A percentile compares a stretch with the other conserved stretches of the same genome.
Evolutionary conservation across 2,113 vertebrate species (phyloP).

Genomic region (Turdus rufiventris): DNA sequence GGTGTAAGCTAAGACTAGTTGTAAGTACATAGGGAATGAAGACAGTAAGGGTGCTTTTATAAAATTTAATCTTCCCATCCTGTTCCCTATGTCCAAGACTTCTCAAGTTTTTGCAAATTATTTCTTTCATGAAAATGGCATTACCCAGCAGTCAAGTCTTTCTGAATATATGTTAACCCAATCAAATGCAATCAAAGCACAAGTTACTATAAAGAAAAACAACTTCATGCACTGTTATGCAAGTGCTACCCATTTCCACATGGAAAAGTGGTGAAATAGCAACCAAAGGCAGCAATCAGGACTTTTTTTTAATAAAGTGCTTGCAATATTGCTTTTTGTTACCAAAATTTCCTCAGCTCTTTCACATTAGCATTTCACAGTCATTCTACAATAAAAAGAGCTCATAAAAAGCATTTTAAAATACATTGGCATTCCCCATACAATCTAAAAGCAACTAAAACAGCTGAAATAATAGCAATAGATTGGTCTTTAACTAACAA

Average conservation of each 20-base stretch:
- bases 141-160: not conserved
- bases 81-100: not conserved
- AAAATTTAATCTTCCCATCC: not conserved
- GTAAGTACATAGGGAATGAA: not conserved
- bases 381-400: not conserved
- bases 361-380: not conserved
- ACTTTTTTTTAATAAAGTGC: not conserved
- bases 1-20: not conserved
- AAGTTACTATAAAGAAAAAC: not conserved
- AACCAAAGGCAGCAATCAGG: not conserved
- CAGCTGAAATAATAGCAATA: not conserved
- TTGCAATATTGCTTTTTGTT: not conserved
- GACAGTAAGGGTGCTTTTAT: not conserved
- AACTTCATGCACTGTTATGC: not conserved
- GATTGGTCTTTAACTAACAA: not conserved
- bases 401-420: not conserved
- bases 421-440: not conserved
- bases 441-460: not conserved
- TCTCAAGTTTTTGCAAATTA: not conserved
- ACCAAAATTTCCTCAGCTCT: not conserved
- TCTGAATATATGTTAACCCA: slow-evolving; percentile 20
- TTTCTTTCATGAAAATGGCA: not conserved
- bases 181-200: slow-evolving; percentile 24
- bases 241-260: not conserved
- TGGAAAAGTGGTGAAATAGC: not conserved